These are phyloP conservation scores for Lampris megalopsis DNA, from an alignment of 2,113 vertebrate genomes.

Conservation along the genomic window DNA sequence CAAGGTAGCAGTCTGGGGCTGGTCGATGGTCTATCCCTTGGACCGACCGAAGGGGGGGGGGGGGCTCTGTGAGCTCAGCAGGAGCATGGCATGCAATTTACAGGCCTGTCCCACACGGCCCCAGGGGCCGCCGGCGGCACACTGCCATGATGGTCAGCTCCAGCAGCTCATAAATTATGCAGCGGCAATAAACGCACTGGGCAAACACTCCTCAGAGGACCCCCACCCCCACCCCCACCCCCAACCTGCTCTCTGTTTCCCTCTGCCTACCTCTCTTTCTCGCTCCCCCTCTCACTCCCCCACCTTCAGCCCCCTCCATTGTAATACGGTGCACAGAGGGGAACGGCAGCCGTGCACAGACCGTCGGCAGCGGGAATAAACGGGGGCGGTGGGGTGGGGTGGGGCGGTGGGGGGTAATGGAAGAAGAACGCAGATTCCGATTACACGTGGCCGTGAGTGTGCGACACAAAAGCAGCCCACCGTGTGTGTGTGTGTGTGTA, in stretches of 20 bases:
- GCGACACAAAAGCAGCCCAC: slow-evolving; percentile 26
- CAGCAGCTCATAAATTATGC: slow-evolving; percentile 96
- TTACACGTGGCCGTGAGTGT: slow-evolving; percentile 19
- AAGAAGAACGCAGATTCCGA: slow-evolving; percentile 44
- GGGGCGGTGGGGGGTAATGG: slow-evolving; percentile 4
- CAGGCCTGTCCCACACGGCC: slow-evolving; percentile 89
- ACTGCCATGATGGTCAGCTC: slow-evolving; percentile 88
- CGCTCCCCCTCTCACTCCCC: slow-evolving; percentile 34
- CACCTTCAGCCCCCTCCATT: slow-evolving; percentile 57
- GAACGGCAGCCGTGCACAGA: slow-evolving; percentile 69
- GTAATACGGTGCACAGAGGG: slow-evolving; percentile 71
- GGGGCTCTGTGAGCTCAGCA: slow-evolving; percentile 88
- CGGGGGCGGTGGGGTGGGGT: neutral
- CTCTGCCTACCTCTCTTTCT: slow-evolving; percentile 65
- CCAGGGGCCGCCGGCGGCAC: slow-evolving; percentile 89
- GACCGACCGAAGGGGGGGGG: slow-evolving; percentile 83
- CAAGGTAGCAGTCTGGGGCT: slow-evolving; percentile 82
- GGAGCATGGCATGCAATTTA: slow-evolving; percentile 92
- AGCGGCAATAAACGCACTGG: slow-evolving; percentile 94
- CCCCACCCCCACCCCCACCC: slow-evolving; percentile 62
- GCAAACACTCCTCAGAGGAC: slow-evolving; percentile 86
- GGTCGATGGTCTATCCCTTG: slow-evolving; percentile 84
- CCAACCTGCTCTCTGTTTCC: slow-evolving; percentile 4
- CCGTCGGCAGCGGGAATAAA: slow-evolving; percentile 74
- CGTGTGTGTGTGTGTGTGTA: neutral